These are phyloP conservation scores for Gambusia holbrooki DNA, from an alignment of 2,113 vertebrate species.

Conservation along the genomic window DNA sequence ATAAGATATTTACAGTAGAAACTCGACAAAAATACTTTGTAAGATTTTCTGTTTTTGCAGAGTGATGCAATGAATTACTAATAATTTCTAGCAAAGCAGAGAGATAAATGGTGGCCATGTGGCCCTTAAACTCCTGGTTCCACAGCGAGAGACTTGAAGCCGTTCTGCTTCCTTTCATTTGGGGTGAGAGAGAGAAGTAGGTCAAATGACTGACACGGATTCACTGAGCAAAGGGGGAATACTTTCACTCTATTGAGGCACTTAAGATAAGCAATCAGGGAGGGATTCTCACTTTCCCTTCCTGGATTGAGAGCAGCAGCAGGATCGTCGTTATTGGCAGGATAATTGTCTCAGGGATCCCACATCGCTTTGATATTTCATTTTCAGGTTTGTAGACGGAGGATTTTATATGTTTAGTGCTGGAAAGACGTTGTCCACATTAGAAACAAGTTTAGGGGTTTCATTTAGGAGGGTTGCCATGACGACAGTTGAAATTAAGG, in stretches of 20 bases:
- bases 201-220: constrained; percentile 71
- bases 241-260: constrained; percentile 64
- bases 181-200: constrained; percentile 68
- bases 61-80: constrained; percentile 51
- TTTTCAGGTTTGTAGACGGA: background rate
- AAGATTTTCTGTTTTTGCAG: background rate
- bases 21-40: too few species aligned
- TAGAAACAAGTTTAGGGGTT: too few species aligned
- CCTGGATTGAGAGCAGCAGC: constrained; percentile 26
- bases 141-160: constrained; percentile 22
- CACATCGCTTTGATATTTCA: too few species aligned
- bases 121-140: background rate
- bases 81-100: constrained; percentile 43
- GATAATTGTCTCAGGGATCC: background rate
- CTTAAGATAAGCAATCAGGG: constrained; percentile 65
- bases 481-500: background rate
- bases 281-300: constrained; percentile 46
- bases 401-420: background rate
- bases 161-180: constrained; percentile 46
- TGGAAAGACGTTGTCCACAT: too few species aligned
- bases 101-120: background rate
- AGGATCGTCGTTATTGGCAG: constrained; percentile 23
- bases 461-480: background rate
- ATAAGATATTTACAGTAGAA: too few species aligned
- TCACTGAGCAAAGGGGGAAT: constrained; percentile 58